Conservation (phyloP, 1,140 invertebrate species). For the Danaus melanippus region DNA sequence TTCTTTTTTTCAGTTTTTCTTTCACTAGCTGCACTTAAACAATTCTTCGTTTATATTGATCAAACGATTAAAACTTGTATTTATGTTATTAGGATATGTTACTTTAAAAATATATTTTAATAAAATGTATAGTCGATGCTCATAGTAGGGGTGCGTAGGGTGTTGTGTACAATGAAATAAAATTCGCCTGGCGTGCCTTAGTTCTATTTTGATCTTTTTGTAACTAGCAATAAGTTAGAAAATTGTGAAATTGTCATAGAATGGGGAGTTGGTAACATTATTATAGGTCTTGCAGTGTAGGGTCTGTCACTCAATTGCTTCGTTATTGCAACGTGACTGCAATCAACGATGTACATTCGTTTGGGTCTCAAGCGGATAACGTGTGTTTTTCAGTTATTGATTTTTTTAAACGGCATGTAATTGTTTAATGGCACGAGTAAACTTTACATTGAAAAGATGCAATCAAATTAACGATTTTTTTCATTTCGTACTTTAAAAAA, state of each 20-base stretch:
- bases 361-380: conserved; percentile 20
- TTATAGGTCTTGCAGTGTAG: conserved; percentile 41
- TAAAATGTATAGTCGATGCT: too few relatives aligned
- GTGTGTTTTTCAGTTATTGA: conserved; percentile 23
- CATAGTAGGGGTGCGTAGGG: too few relatives aligned
- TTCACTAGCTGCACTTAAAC: too few relatives aligned
- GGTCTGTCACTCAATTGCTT: conserved; percentile 57
- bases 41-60: too few relatives aligned
- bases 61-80: too few relatives aligned
- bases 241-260: conserved; percentile 10
- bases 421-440: conserved; percentile 6
- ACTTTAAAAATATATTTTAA: too few relatives aligned
- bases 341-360: conserved; percentile 37
- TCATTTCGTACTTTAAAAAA: too few relatives aligned
- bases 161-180: conserved; percentile 20
- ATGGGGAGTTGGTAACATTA: conserved; percentile 34
- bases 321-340: conserved; percentile 57
- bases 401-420: conserved; percentile 16
- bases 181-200: conserved; percentile 7
- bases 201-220: conserved; percentile 12
- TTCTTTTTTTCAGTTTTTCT: too few relatives aligned
- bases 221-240: conserved; percentile 5
- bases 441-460: background rate
- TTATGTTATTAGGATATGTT: too few relatives aligned
- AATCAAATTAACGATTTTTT: background rate